phyloP scores from a whole-genome alignment of 2,113 vertebrate genomes.

The Cranoglanis bouderius region DNA sequence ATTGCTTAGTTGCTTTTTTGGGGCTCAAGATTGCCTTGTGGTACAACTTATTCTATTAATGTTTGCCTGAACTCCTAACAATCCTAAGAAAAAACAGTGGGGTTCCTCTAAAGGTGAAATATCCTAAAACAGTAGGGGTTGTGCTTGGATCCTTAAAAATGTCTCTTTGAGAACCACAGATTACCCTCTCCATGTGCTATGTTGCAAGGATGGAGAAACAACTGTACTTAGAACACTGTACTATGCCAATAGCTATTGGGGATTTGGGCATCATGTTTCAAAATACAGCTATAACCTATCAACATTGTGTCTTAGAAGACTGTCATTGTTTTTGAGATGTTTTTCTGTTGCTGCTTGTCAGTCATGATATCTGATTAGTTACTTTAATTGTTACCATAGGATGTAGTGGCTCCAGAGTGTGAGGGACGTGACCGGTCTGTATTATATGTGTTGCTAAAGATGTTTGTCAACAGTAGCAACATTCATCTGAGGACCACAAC shows the following conservation, averaged over 20 bases:
- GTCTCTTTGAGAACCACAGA: neutral
- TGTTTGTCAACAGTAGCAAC: slow-evolving; percentile 84
- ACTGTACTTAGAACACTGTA: too few species aligned
- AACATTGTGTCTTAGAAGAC: neutral
- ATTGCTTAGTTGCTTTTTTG: too few species aligned
- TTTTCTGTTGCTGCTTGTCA: neutral
- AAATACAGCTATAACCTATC: neutral
- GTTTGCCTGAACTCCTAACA: too few species aligned
- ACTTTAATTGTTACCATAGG: slow-evolving; percentile 65
- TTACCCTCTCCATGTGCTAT: neutral
- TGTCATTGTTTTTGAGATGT: neutral
- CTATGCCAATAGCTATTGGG: neutral
- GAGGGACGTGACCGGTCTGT: slow-evolving; percentile 81
- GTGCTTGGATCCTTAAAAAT: neutral
- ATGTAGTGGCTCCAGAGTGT: slow-evolving; percentile 70
- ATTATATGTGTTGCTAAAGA: slow-evolving; percentile 90
- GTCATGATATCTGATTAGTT: neutral
- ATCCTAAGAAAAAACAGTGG: neutral
- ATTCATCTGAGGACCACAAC: slow-evolving; percentile 81
- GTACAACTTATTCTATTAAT: too few species aligned
- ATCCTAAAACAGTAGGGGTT: neutral
- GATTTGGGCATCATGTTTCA: neutral
- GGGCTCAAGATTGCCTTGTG: too few species aligned
- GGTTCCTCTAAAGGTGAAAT: too few species aligned
- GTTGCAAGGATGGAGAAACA: neutral